A percentile compares a stretch with the other conserved stretches of the same genome.
Evolutionary conservation across 2,888 invertebrate species (phyloP).

Genomic region (Brenthis ino): DNA sequence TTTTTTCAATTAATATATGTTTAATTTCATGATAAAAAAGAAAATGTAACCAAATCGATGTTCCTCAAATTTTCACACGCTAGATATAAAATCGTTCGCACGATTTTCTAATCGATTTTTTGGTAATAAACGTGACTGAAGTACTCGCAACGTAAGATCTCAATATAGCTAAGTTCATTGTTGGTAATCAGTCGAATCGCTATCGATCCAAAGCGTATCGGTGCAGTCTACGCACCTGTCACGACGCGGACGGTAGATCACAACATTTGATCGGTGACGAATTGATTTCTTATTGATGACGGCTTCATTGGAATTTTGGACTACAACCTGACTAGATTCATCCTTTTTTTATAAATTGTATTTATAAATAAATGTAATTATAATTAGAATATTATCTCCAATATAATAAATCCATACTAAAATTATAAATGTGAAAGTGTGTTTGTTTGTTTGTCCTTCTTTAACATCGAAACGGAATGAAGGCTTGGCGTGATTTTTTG

Average conservation of each 20-base stretch:
- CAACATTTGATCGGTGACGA: constrained; percentile 69
- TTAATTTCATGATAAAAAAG: neutral
- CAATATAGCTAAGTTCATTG: constrained; percentile 60
- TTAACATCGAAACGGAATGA: no score
- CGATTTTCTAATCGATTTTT: constrained; percentile 68
- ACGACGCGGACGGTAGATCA: constrained; percentile 67
- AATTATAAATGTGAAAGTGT: no score
- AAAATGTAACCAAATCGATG: neutral
- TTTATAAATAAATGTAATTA: no score
- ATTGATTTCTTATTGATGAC: constrained; percentile 71
- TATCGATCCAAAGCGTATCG: constrained; percentile 61
- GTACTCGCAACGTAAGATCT: constrained; percentile 53
- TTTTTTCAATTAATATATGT: no score
- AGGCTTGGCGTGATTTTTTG: no score
- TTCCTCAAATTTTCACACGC: constrained; percentile 31
- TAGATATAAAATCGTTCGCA: constrained; percentile 23
- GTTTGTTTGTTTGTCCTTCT: no score
- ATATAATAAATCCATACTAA: no score
- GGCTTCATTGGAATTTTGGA: constrained; percentile 68
- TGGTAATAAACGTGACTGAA: constrained; percentile 66
- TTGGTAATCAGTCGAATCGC: constrained; percentile 70
- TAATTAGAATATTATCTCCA: no score
- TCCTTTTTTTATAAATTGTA: neutral
- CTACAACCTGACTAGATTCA: constrained; percentile 49
- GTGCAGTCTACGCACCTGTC: constrained; percentile 64